Conservation (phyloP, 2,797 vertebrate species). For the Alosa sapidissima region DNA sequence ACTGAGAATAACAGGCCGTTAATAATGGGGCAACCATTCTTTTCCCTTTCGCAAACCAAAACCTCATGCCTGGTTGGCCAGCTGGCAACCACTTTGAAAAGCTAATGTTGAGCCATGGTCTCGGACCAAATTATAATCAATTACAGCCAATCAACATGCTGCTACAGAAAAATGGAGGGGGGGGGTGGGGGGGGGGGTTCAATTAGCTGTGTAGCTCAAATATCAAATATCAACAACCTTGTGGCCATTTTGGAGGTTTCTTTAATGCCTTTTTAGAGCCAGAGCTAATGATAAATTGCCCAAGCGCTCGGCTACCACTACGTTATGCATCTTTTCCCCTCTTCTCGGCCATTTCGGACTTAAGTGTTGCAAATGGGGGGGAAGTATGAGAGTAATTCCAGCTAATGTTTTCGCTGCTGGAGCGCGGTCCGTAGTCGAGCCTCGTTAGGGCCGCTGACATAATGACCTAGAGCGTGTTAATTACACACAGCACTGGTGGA, state of each 20-base stretch:
- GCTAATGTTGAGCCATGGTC: too few relatives aligned
- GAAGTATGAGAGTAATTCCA: conserved; percentile 57
- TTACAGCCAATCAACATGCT: not conserved
- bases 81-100: too few relatives aligned
- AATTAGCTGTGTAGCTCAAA: too few relatives aligned
- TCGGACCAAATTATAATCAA: not conserved
- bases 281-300: conserved; percentile 22
- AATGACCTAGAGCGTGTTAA: conserved; percentile 57
- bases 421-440: conserved; percentile 60
- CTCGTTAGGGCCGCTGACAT: conserved; percentile 51
- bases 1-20: too few relatives aligned
- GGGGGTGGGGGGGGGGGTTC: not conserved
- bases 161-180: not conserved
- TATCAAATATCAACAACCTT: too few relatives aligned
- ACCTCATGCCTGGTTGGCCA: too few relatives aligned
- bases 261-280: too few relatives aligned
- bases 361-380: conserved; percentile 61
- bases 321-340: conserved; percentile 41
- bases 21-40: too few relatives aligned
- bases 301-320: conserved; percentile 32
- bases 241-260: too few relatives aligned
- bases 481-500: conserved; percentile 47
- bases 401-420: conserved; percentile 63
- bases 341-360: conserved; percentile 60
- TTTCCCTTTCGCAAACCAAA: too few relatives aligned